Base-by-base conservation (phyloP, 1,140 invertebrate genomes). In the Bombus ignitus region DNA sequence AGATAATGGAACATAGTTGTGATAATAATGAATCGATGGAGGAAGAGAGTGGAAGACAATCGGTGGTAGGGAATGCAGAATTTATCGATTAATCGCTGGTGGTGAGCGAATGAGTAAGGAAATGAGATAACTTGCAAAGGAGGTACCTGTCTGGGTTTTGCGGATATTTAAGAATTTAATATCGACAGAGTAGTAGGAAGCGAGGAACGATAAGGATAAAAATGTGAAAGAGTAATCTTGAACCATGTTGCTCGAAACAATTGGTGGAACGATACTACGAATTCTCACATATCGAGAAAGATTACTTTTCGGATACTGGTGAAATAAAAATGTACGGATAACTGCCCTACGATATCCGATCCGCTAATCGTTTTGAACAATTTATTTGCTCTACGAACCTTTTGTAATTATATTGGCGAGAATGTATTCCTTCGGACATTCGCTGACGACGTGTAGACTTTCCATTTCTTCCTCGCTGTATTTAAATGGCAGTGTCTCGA, bases 361-460 rank as follows among this genome's bases (percentile, higher is more conserved):
- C 18, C 1, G 47, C 18, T 53, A 53, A 53, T 18, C 47, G 47
- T 53, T 53, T 53, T 18, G 47, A 53, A 53, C 18, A 18, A 53
- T 53, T 18, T 53, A 22, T 28, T 59, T 39, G 35, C 9, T 42
- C 1, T 32, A 25, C 32, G 18, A 82, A 87, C 86, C 86, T 71
- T 81, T 80, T 0, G 28, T 70, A 12, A 85, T 65, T 9, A 85
- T 0, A 13, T 32, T 37, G 28, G 72, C 59, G 3, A 87, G 13
- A 0, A 80, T 44, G 18, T 85, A 87, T 0, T 75, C 15, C 25
- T 71, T 84, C 3, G 86, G 86, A 15, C 76, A 85, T 25, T 87
- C 86, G 5, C 76, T 84, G 4, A 85, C 62, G 9, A 85, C 2
- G 32, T 87, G 82, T 25, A 87, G 9, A 0, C n/a, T 35, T 1